Conservation (phyloP, 2,888 invertebrate species). For the Pandemis cinnamomeana region DNA sequence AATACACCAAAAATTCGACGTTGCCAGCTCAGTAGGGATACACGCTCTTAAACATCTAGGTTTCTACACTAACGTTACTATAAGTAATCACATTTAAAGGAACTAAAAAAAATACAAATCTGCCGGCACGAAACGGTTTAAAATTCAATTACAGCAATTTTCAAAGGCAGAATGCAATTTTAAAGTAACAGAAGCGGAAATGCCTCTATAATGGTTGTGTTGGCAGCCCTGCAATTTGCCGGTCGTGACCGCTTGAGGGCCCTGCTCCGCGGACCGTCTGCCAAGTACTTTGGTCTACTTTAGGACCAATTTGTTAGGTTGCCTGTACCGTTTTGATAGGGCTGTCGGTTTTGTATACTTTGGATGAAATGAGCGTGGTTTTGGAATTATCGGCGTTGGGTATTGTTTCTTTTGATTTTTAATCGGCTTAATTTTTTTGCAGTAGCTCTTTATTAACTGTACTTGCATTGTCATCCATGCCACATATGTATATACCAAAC, state of each 20-base stretch:
- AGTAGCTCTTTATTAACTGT: too few relatives aligned
- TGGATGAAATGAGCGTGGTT: background rate
- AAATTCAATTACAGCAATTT: constrained; percentile 41
- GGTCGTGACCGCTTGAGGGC: constrained; percentile 57
- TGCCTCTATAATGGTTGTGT: constrained; percentile 60
- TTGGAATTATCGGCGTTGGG: background rate
- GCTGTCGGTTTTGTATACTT: constrained; percentile 8
- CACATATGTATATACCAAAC: too few relatives aligned
- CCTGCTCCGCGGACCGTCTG: background rate
- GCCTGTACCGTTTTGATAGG: constrained; percentile 7
- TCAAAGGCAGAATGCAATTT: constrained; percentile 31
- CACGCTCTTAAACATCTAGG: background rate
- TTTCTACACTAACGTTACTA: background rate
- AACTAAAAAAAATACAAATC: constrained; percentile 19
- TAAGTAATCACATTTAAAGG: background rate
- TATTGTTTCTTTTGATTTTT: background rate
- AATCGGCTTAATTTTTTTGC: too few relatives aligned
- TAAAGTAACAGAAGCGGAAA: constrained; percentile 57
- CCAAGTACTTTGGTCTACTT: constrained; percentile 21
- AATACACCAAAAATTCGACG: too few relatives aligned
- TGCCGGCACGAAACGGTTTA: constrained; percentile 24
- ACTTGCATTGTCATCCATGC: too few relatives aligned
- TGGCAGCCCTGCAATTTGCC: constrained; percentile 53
- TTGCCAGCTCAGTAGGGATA: too few relatives aligned
- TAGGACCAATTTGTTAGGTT: constrained; percentile 18